Evolutionary conservation across 1,140 invertebrate species (phyloP), one percentile per base, ranked within the genome.

Genomic region (Caenorhabditis tropicalis): DNA sequence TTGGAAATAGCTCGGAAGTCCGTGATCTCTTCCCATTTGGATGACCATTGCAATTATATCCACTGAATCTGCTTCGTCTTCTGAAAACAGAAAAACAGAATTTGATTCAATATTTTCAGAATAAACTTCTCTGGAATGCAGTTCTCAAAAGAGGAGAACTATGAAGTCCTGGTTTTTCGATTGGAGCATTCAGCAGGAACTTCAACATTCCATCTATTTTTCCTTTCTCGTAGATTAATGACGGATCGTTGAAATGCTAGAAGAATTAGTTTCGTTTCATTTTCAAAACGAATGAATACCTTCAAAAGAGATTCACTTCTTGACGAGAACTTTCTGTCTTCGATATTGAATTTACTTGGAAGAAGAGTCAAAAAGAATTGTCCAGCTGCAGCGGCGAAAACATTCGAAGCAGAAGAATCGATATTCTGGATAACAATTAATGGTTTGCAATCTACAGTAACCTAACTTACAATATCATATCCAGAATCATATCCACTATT

Each of bases 21-120:
- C 96, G 87, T 96, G 95, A 92, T 98, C 96, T 81, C 96, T 92
- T 12, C 96, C 96, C 87, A 94, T 90, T 90, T 95, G 94, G 43
- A 95, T 93, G 87, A 94, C 93, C 36, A 94, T 84, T 43, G 83
- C 83, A 16, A 70, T 70, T n/a, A 84, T 46, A 31, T 84, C 83
- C 9, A 80, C 43, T 19, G 65, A 74, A 74, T 74, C 65, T 31
- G 65, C 65, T 43, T 43, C 49, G n/a, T 80, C 49, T 79, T 53
- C 46, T 53, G 49, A 56, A 80, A 7, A 65, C 15, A n/a, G n/a
- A 10, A 79, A 7, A n/a, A n/a, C n/a, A n/a, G n/a, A 5, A 24
- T 46, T 31, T 51, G n/a, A 65, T 27, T 58, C 53, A 58, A 58
- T 6, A 36, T 39, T 3, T 10, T 5, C 4, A 82, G 27, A n/a